Evolutionary conservation across 2,113 vertebrate genomes (phyloP), one percentile per base, ranked within the genome.

Genomic region (Vulpes vulpes): DNA sequence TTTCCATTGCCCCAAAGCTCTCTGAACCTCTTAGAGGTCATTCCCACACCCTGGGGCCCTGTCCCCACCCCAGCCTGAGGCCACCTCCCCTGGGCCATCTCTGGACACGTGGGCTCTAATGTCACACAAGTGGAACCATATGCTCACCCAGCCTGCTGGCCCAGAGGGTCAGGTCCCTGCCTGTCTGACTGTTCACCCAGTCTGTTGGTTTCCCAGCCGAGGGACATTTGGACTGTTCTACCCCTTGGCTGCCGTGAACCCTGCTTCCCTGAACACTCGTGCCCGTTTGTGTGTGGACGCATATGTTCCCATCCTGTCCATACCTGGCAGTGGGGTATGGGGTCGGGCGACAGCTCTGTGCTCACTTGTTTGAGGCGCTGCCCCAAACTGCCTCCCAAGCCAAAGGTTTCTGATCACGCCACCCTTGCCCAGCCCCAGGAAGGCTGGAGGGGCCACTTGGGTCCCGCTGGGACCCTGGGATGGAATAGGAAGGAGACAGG

Each of bases 271-370:
- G 19, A 30, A 19, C 43, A 2, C 0, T 1, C 6, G 0, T 10
- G 1, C 11, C 5, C 0, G 35, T 20, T 2, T n/a, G 6, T 0
- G 2, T 4, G 16, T 20, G 83, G 27, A 0, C 9, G 0, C 5
- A 1, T 0, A 0, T 2, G 4, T 15, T 5, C 5, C 0, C 20
- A 17, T 59, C 59, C 59, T 22, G 35, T 22, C 2, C 1, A 2
- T 0, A 0, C 10, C 85, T 6, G 38, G 55, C 4, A 7, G 1
- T 1, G 11, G 17, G 5, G 17, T 1, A 0, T 0, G 1, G 62
- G 49, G 4, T 38, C 17, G 1, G 0, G 10, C 0, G 59, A 32
- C 1, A 3, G 1, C 73, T 30, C 69, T 4, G 19, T 14, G n/a
- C 10, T 3, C 14, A 0, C 0, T 4, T 3, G 0, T 2, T 0